These are phyloP conservation scores for Muscicapa striata DNA, from an alignment of 2,797 vertebrate species.

Conservation along the genomic window DNA sequence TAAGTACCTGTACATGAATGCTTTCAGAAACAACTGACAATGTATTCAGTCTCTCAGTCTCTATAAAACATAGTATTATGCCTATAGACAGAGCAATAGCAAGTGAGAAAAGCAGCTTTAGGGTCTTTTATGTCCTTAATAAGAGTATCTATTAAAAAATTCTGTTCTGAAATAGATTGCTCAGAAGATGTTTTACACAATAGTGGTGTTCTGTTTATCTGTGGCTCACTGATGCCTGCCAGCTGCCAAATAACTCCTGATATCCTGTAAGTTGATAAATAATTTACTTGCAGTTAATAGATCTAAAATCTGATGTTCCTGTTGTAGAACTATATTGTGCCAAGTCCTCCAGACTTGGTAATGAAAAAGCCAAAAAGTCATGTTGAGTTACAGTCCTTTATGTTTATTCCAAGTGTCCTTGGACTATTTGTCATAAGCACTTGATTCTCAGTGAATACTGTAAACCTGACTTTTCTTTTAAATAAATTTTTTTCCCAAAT, in stretches of 20 bases:
- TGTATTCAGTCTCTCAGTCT: not conserved
- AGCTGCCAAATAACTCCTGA: conserved; percentile 48
- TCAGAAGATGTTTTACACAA: not conserved
- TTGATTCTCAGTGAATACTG: not conserved
- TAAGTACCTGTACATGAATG: not conserved
- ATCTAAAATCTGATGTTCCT: conserved; percentile 66
- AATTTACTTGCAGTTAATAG: conserved; percentile 64
- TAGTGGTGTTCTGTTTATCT: not conserved
- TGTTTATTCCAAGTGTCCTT: not conserved
- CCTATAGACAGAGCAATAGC: not conserved
- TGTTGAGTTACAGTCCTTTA: not conserved
- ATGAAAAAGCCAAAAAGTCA: not conserved
- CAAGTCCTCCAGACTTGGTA: conserved; percentile 34
- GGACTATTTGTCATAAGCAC: not conserved
- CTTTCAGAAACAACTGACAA: not conserved
- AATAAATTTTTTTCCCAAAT: not conserved
- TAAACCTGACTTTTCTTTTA: not conserved
- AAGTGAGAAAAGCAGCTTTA: not conserved
- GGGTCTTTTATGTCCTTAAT: not conserved
- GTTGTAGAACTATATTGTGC: conserved; percentile 19
- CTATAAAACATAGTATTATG: not conserved
- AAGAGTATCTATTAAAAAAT: not conserved
- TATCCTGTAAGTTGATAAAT: conserved; percentile 66
- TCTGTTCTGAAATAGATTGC: not conserved
- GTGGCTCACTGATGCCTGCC: conserved; percentile 33